These are phyloP conservation scores for Harmothoe impar DNA, from an alignment of 2,888 invertebrate species.

Conservation along the genomic window DNA sequence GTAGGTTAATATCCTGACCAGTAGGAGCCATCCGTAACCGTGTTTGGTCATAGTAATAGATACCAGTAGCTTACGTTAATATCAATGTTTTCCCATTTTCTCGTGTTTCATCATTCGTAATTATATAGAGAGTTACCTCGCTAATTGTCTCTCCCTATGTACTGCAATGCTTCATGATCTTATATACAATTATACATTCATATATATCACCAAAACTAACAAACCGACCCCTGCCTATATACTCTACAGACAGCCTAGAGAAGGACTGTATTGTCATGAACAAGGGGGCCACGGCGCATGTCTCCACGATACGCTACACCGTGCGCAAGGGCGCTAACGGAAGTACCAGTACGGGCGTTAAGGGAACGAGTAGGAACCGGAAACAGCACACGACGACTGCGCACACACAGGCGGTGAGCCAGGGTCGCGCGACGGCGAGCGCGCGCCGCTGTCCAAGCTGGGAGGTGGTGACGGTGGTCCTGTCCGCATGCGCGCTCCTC, in stretches of 20 bases:
- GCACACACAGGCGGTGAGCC: slow-evolving; percentile 60
- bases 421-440: slow-evolving; percentile 45
- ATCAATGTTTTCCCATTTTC: too few species aligned
- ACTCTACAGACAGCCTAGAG: slow-evolving; percentile 50
- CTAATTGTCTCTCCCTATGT: too few species aligned
- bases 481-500: not conserved
- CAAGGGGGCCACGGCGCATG: slow-evolving; percentile 62
- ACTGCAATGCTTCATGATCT: too few species aligned
- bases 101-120: too few species aligned
- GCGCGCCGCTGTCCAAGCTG: slow-evolving; percentile 24
- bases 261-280: slow-evolving; percentile 63
- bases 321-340: slow-evolving; percentile 55
- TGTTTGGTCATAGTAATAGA: too few species aligned
- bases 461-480: not conserved
- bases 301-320: slow-evolving; percentile 61
- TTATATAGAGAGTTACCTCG: too few species aligned
- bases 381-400: slow-evolving; percentile 63
- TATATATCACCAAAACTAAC: not conserved
- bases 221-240: not conserved
- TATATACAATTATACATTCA: too few species aligned
- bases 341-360: not conserved
- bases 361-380: slow-evolving; percentile 44
- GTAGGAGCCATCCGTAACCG: too few species aligned
- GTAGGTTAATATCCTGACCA: too few species aligned
- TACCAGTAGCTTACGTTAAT: too few species aligned